phyloP scores from a whole-genome alignment of 92 coral and sea anemone genomes.

The Pocillopora grandis region DNA sequence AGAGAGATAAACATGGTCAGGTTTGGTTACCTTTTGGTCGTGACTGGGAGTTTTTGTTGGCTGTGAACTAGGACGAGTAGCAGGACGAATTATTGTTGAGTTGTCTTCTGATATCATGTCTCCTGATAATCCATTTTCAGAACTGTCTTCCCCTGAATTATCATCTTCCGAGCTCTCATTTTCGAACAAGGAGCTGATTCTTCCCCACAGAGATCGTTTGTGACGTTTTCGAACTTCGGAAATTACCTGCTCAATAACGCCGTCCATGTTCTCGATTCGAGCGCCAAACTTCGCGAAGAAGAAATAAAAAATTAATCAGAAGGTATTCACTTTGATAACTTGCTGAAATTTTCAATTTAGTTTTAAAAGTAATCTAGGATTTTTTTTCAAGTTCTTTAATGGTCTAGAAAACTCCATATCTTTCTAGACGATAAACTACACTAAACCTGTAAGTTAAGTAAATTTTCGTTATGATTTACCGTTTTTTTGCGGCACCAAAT shows the following conservation, averaged over 20 bases:
- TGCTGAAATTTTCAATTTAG: too few species aligned
- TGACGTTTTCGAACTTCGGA: slow-evolving; percentile 63
- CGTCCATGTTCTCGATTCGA: slow-evolving; percentile 81
- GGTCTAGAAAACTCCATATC: too few species aligned
- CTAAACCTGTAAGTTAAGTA: too few species aligned
- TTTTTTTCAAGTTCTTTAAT: too few species aligned
- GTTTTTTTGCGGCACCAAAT: too few species aligned
- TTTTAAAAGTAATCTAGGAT: too few species aligned
- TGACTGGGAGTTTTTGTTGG: background rate
- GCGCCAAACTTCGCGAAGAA: slow-evolving; percentile 61
- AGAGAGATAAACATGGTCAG: background rate
- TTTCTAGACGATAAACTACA: too few species aligned
- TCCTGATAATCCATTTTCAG: background rate
- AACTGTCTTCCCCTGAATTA: background rate
- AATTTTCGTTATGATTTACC: too few species aligned
- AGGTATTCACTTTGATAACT: too few species aligned
- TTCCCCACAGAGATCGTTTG: slow-evolving; percentile 68
- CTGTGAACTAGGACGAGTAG: background rate
- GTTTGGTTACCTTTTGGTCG: background rate
- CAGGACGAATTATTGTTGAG: slow-evolving; percentile 10
- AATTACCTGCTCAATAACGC: slow-evolving; percentile 60
- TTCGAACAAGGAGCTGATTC: slow-evolving; percentile 21
- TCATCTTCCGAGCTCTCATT: background rate
- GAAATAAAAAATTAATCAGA: background rate
- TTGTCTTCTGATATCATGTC: too few species aligned